Evolutionary conservation across 2,113 vertebrate species (phyloP).

Genomic region (Recurvirostra avosetta): DNA sequence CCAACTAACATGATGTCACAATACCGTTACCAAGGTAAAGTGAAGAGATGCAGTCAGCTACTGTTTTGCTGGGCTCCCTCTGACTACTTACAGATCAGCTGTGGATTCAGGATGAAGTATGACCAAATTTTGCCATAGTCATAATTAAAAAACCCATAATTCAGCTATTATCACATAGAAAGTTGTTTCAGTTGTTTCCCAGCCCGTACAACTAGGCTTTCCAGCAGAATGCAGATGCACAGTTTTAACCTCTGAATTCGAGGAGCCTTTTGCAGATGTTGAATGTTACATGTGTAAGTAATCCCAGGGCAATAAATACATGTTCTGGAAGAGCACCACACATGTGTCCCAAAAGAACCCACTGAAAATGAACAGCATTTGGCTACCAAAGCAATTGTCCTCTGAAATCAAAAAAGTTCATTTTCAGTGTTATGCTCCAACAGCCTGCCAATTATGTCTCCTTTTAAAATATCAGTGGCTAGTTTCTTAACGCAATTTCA

Average conservation of each 20-base stretch:
- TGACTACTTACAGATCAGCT: neutral
- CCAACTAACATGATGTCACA: neutral
- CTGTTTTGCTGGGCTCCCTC: neutral
- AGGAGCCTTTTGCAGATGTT: neutral
- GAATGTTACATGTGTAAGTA: neutral
- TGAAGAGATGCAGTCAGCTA: neutral
- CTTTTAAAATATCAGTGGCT: neutral
- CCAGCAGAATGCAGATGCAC: neutral
- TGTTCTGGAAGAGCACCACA: neutral
- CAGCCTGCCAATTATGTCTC: neutral
- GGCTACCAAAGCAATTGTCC: neutral
- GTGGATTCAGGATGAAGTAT: neutral
- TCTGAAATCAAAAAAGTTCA: neutral
- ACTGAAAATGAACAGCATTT: neutral
- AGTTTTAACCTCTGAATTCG: neutral
- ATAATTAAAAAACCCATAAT: neutral
- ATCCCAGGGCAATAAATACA: neutral
- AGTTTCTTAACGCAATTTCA: neutral
- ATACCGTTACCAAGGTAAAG: neutral
- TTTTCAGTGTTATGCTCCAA: neutral
- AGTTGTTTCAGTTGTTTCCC: neutral
- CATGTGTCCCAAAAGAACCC: neutral
- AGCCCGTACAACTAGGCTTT: neutral
- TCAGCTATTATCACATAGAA: neutral
- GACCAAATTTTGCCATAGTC: neutral